These are phyloP conservation scores for Teinopalpus imperialis DNA, from an alignment of 2,888 invertebrate genomes.

Conservation along the genomic window DNA sequence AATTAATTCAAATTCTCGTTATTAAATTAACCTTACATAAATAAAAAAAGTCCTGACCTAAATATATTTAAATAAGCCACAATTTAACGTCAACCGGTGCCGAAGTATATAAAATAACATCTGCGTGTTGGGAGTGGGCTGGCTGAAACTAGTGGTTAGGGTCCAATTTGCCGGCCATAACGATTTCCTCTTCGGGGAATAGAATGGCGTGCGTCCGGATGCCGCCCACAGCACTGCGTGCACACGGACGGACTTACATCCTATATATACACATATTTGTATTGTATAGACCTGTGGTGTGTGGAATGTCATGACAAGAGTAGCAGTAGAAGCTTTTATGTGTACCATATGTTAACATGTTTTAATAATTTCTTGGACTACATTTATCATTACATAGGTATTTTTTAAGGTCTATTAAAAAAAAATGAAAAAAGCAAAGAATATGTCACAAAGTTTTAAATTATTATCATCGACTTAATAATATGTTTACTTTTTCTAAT, in stretches of 20 bases:
- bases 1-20: neutral
- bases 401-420: too few species aligned
- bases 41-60: too few species aligned
- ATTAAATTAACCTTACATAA: too few species aligned
- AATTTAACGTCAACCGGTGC: constrained; percentile 47
- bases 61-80: constrained; percentile 36
- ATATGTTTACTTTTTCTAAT: too few species aligned
- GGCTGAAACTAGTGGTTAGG: constrained; percentile 73
- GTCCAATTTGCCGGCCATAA: constrained; percentile 77
- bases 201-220: constrained; percentile 76
- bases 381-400: too few species aligned
- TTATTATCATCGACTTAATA: too few species aligned
- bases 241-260: constrained; percentile 26
- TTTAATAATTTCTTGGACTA: too few species aligned
- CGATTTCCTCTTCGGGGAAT: constrained; percentile 81
- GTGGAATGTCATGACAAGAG: constrained; percentile 20
- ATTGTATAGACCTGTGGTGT: too few species aligned
- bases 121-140: constrained; percentile 58
- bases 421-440: too few species aligned
- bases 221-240: constrained; percentile 52
- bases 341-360: too few species aligned
- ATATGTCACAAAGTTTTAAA: too few species aligned
- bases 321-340: too few species aligned
- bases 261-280: constrained; percentile 14
- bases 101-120: constrained; percentile 56